Conservation (phyloP, 2,797 vertebrate species). For the Cossypha dichroa region DNA sequence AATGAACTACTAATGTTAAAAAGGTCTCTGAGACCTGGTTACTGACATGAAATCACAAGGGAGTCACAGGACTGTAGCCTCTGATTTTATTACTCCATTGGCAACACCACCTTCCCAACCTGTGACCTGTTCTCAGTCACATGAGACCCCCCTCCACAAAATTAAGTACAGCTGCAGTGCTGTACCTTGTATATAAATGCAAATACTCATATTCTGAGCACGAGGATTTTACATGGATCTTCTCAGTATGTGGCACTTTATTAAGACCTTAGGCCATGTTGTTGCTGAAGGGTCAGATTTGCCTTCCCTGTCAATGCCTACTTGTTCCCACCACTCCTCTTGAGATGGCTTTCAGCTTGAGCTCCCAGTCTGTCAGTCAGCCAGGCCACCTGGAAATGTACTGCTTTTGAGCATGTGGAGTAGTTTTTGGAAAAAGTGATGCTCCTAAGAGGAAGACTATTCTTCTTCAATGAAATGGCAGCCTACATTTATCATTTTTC, state of each 20-base stretch:
- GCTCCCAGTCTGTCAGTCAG: not conserved
- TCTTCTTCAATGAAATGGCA: not conserved
- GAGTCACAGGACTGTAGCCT: not conserved
- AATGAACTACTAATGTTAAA: not conserved
- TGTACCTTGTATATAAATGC: not conserved
- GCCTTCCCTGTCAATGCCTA: not conserved
- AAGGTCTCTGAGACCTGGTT: not conserved
- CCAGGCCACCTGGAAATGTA: not conserved
- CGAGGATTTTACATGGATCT: not conserved
- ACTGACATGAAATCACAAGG: slow-evolving; percentile 24
- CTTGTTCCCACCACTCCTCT: not conserved
- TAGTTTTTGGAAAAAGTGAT: not conserved
- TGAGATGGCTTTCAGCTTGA: not conserved
- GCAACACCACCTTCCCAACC: not conserved
- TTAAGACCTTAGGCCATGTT: not conserved
- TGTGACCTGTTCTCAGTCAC: not conserved
- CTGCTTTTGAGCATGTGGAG: not conserved
- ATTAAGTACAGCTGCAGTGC: not conserved
- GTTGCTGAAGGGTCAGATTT: not conserved
- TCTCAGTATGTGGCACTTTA: not conserved
- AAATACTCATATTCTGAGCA: not conserved
- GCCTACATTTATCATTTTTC: not conserved
- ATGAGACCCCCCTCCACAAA: not conserved
- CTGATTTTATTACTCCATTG: not conserved
- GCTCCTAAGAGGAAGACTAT: not conserved